These are phyloP conservation scores for Bombylius discolor DNA, from an alignment of 2,888 invertebrate genomes.

Conservation along the genomic window DNA sequence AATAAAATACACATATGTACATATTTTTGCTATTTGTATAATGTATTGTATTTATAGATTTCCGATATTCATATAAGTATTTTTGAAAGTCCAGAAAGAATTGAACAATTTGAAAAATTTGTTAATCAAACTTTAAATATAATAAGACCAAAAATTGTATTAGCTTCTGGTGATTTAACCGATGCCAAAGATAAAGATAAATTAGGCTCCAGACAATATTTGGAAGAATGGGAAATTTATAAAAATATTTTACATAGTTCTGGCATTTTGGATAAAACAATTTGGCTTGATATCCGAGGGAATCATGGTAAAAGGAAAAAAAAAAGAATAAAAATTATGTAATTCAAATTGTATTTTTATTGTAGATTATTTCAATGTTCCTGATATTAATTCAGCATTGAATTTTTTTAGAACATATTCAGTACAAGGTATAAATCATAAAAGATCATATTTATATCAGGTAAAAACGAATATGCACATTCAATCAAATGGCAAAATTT, in stretches of 20 bases:
- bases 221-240: constrained; percentile 74
- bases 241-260: constrained; percentile 53
- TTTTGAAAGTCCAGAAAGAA: constrained; percentile 60
- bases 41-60: constrained; percentile 44
- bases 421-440: constrained; percentile 55
- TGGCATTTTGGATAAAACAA: constrained; percentile 51
- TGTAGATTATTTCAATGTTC: constrained; percentile 79
- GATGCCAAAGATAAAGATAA: constrained; percentile 71
- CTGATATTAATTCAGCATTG: constrained; percentile 48
- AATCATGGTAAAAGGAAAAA: constrained; percentile 50
- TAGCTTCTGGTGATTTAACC: constrained; percentile 79
- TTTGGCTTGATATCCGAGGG: constrained; percentile 82
- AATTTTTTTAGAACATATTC: constrained; percentile 72
- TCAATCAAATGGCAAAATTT: neutral
- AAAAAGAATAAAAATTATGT: too few relatives aligned
- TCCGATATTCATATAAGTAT: constrained; percentile 82
- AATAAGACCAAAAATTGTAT: constrained; percentile 61
- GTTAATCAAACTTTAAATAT: constrained; percentile 58
- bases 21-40: constrained; percentile 1
- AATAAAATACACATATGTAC: neutral
- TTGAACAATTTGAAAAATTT: constrained; percentile 65
- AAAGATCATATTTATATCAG: constrained; percentile 61
- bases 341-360: constrained; percentile 23
- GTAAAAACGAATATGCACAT: constrained; percentile 18
- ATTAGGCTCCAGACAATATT: constrained; percentile 67